Conservation (phyloP, 1,140 invertebrate genomes). For the Campoletis sonorensis region DNA sequence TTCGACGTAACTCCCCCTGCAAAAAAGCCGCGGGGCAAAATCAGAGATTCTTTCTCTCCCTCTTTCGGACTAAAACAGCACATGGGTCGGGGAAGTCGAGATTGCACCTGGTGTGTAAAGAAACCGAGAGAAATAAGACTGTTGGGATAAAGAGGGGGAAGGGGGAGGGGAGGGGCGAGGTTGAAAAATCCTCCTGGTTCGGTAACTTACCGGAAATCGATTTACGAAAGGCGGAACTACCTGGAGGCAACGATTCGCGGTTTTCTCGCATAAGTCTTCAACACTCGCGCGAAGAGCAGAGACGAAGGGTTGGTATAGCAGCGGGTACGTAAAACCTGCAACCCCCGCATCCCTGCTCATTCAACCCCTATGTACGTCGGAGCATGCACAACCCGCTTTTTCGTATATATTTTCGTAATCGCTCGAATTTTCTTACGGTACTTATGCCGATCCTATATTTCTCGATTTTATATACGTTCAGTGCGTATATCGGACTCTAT, state of each 20-base stretch:
- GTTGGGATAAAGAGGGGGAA: not conserved
- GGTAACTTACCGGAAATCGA: conserved; percentile 44
- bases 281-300: not conserved
- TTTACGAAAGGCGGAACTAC: conserved; percentile 42
- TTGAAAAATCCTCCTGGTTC: not conserved
- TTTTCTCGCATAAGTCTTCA: conserved; percentile 37
- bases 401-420: conserved; percentile 35
- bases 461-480: not conserved
- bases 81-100: not conserved
- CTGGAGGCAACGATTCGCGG: conserved; percentile 34
- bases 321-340: not conserved
- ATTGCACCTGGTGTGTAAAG: not conserved
- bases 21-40: conserved; percentile 32
- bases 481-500: not conserved
- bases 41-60: not conserved
- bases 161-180: not conserved
- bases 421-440: conserved; percentile 25
- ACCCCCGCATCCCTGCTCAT: no score
- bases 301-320: not conserved
- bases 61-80: not conserved
- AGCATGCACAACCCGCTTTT: conserved; percentile 29
- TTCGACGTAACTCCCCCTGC: conserved; percentile 7
- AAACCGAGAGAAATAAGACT: not conserved
- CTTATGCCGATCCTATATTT: conserved; percentile 9
- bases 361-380: not conserved